A percentile compares a stretch with the other conserved stretches of the same genome.
These are phyloP conservation scores for Rhizomys pruinosus DNA, from an alignment of 2,113 vertebrate genomes.

Conservation along the genomic window DNA sequence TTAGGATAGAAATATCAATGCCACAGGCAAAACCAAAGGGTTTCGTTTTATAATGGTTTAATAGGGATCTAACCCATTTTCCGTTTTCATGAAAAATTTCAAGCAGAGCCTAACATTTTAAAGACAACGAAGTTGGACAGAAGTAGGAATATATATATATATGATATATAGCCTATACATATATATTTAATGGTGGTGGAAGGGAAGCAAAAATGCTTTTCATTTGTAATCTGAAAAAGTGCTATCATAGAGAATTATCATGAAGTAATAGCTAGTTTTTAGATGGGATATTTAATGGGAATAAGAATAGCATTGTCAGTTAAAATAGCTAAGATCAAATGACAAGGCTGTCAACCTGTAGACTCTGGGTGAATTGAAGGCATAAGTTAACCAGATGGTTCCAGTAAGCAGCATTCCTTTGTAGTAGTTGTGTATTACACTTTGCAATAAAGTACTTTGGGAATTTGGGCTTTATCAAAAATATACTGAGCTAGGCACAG, in stretches of 20 bases:
- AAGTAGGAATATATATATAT: not conserved
- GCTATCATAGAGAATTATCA: slow-evolving; percentile 52
- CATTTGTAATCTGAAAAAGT: slow-evolving; percentile 45
- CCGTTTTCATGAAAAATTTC: not conserved
- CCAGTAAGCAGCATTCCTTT: slow-evolving; percentile 48
- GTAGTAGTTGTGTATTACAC: not conserved
- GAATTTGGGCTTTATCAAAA: slow-evolving; percentile 33
- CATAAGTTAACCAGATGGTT: slow-evolving; percentile 64
- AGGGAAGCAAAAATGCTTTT: slow-evolving; percentile 37
- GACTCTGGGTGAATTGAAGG: slow-evolving; percentile 51
- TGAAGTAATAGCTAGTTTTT: slow-evolving; percentile 62
- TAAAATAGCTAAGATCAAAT: slow-evolving; percentile 71
- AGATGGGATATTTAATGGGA: slow-evolving; percentile 53
- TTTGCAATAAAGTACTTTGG: slow-evolving; percentile 40
- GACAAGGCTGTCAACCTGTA: slow-evolving; percentile 44
- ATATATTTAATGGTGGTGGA: not conserved
- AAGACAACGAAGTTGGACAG: slow-evolving; percentile 23
- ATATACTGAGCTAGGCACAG: not conserved
- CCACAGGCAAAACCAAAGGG: slow-evolving; percentile 51
- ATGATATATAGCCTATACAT: no score
- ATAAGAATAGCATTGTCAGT: slow-evolving; percentile 70
- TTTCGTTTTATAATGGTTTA: slow-evolving; percentile 9
- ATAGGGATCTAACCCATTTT: not conserved
- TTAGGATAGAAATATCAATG: slow-evolving; percentile 39
- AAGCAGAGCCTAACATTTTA: slow-evolving; percentile 25